phyloP scores from a whole-genome alignment of 2,888 invertebrate genomes.

The Marronus borbonicus region DNA sequence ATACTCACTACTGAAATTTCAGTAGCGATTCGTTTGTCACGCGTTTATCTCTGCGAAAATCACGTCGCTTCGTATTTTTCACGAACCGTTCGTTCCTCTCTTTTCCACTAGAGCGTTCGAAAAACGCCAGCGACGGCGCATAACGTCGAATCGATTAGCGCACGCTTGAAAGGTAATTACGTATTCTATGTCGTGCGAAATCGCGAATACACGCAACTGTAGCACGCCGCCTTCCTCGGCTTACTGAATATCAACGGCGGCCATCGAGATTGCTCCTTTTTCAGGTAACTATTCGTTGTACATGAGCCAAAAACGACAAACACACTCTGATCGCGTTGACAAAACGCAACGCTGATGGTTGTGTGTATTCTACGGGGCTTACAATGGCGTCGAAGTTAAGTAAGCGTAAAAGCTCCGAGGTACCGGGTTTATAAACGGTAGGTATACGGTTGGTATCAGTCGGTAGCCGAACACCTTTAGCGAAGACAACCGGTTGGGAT shows the following conservation, averaged over 20 bases:
- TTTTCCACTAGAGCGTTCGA: constrained; percentile 14
- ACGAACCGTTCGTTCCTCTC: constrained; percentile 26
- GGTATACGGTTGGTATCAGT: not conserved
- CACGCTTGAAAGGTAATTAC: constrained; percentile 49
- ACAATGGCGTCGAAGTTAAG: constrained; percentile 42
- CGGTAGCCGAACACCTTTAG: constrained; percentile 31
- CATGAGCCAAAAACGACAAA: not conserved
- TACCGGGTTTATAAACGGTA: constrained; percentile 4
- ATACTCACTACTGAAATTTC: not conserved
- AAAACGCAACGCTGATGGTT: constrained; percentile 4
- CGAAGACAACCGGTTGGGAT: constrained; percentile 22
- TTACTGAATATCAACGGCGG: too few species aligned
- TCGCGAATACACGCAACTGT: constrained; percentile 5
- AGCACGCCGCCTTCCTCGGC: not conserved
- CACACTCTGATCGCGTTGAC: not conserved
- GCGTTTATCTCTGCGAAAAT: constrained; percentile 10
- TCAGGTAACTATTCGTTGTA: constrained; percentile 9
- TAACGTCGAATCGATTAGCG: constrained; percentile 51
- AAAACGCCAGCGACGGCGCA: constrained; percentile 19
- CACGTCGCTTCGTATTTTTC: constrained; percentile 28
- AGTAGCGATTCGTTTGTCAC: not conserved
- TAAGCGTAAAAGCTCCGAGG: constrained; percentile 27
- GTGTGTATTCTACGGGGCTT: constrained; percentile 4
- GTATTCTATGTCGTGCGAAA: constrained; percentile 16
- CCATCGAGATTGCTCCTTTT: constrained; percentile 18